Base-by-base conservation (phyloP, 2,113 vertebrate species). In the Mixornis gularis region DNA sequence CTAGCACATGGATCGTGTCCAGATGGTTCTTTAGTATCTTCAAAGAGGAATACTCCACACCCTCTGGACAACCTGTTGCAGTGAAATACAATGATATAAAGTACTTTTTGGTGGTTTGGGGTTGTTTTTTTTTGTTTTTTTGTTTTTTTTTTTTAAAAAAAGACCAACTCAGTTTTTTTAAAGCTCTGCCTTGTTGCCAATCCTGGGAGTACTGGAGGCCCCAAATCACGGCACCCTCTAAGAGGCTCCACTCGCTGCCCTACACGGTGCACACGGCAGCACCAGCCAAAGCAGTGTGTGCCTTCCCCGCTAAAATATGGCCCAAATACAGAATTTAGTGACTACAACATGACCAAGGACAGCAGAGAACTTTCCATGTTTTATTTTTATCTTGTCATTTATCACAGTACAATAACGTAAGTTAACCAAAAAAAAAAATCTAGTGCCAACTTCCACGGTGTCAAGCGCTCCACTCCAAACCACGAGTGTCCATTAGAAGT, bases 161-260 rank as follows among this genome's bases (percentile, higher is more conserved):
- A 38, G 9, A 34, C 19, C 12, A 30, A 21, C 12, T 3, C 38
- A 7, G 30, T 16, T 51, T 43, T 24, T 21, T 11, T 2, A 4
- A 10, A 13, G 29, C 34, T 26, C 5, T 17, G 11, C 18, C 27
- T 12, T 3, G 0, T 1, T 36, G 19, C 30, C 25, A 12, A 0
- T 1, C 4, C 4, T 1, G 3, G 20, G 1, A 32, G 8, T 1
- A 1, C 7, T 3, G 4, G 14, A 32, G 51, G 30, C 48, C 7
- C 9, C 8, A n/a, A 3, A 19, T n/a, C 22, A 12, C 6, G 2
- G n/a, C 2, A 1, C 13, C 15, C 7, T 13, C 2, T 0, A 0
- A 34, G 30, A 10, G 20, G 25, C 12, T 24, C 22, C 1, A 0
- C n/a, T 25, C 17, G 0, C 55, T 7, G 5, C 3, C 32, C 63